A percentile compares a stretch with the other conserved stretches of the same genome.
Conservation (phyloP, 2,797 vertebrate genomes). For the Falco concolor region DNA sequence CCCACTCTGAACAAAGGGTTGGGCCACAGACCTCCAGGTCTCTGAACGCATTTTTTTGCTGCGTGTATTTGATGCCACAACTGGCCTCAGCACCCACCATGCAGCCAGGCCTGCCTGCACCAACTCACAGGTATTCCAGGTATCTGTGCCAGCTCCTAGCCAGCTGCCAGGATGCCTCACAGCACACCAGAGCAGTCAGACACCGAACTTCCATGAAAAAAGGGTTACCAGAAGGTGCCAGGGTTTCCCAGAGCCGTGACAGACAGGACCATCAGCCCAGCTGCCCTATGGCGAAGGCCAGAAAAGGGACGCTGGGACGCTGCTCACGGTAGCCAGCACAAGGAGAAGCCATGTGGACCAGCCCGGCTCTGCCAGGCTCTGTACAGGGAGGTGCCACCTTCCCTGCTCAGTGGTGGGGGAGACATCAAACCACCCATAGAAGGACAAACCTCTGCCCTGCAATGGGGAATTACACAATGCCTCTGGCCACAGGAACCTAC, state of each 20-base stretch:
- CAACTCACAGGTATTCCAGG: rapidly evolving
- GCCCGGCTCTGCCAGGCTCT: neutral
- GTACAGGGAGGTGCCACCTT: too few species aligned
- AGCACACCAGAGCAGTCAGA: rapidly evolving
- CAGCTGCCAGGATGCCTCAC: rapidly evolving
- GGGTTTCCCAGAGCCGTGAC: neutral
- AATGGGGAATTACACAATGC: rapidly evolving
- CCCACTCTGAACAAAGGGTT: neutral
- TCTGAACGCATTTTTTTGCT: neutral
- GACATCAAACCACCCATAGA: neutral
- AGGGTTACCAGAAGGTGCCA: neutral
- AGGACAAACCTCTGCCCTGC: neutral
- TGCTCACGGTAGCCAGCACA: too few species aligned
- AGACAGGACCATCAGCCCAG: neutral
- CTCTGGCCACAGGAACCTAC: rapidly evolving
- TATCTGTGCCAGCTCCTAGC: neutral
- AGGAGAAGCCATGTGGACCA: rapidly evolving
- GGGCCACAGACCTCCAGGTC: neutral
- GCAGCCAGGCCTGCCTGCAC: neutral
- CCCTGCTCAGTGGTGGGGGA: too few species aligned
- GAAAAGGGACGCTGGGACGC: neutral
- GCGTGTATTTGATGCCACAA: rapidly evolving
- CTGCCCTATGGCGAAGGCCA: rapidly evolving
- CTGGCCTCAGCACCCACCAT: rapidly evolving
- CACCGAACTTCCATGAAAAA: rapidly evolving